phyloP scores from a whole-genome alignment of 1,140 invertebrate species.

The Orchestia grillus region DNA sequence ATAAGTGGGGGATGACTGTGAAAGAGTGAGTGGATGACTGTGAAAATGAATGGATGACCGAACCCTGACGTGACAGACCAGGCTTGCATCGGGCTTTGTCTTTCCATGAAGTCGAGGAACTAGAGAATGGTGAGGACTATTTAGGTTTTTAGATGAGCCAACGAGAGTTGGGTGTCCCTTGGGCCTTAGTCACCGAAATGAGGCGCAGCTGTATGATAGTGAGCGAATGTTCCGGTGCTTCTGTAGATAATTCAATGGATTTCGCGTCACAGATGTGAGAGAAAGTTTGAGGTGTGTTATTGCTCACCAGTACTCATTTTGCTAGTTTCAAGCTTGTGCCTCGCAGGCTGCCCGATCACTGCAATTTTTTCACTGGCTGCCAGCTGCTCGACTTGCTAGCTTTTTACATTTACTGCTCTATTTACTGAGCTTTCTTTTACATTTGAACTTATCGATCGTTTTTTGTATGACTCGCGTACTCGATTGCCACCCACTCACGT shows the following conservation, averaged over 20 bases:
- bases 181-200: not conserved
- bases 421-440: not conserved
- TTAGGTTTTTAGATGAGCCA: not conserved
- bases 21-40: not conserved
- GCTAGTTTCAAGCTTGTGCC: not conserved
- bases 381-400: not conserved
- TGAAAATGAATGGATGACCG: not conserved
- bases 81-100: too few species aligned
- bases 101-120: too few species aligned
- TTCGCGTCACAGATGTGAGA: too few species aligned
- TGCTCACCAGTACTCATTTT: not conserved
- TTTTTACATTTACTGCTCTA: not conserved
- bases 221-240: not conserved
- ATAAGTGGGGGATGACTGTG: not conserved
- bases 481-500: not conserved
- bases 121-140: too few species aligned
- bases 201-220: not conserved
- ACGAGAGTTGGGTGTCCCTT: not conserved
- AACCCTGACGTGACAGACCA: too few species aligned
- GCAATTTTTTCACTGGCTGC: not conserved
- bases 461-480: not conserved
- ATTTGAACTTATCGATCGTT: not conserved
- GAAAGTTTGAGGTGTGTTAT: too few species aligned
- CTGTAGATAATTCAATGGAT: not conserved
- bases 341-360: not conserved